These are phyloP conservation scores for Epizoanthus rinbou DNA, from an alignment of 92 coral and sea anemone genomes.

Conservation along the genomic window DNA sequence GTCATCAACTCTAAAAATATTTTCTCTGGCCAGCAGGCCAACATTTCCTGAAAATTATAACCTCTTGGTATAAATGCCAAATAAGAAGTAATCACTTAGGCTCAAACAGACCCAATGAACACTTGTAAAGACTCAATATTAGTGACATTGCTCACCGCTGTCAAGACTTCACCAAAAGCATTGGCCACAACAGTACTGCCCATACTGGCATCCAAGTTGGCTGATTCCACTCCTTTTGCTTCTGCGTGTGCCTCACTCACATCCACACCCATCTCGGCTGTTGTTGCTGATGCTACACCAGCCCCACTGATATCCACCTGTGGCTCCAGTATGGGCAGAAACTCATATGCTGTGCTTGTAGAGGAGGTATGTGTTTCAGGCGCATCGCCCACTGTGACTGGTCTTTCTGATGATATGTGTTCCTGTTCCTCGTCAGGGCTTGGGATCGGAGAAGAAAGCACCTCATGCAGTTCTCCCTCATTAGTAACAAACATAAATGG, in stretches of 20 bases:
- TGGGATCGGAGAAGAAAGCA: background rate
- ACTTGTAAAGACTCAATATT: background rate
- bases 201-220: slow-evolving; percentile 17
- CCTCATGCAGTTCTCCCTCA: slow-evolving; percentile 5
- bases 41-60: too few species aligned
- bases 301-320: background rate
- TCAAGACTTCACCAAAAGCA: slow-evolving; percentile 38
- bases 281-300: background rate
- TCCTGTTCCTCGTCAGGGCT: background rate
- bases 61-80: too few species aligned
- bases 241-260: background rate
- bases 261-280: background rate
- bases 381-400: background rate
- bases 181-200: slow-evolving; percentile 36
- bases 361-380: background rate
- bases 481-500: slow-evolving; percentile 23
- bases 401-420: background rate
- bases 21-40: too few species aligned
- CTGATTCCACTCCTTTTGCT: background rate
- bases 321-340: background rate
- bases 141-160: slow-evolving; percentile 7
- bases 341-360: too few species aligned
- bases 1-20: too few species aligned
- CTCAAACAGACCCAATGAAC: background rate
- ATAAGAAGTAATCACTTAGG: background rate